phyloP scores from a whole-genome alignment of 2,888 invertebrate genomes.

The Pristionchus maxplancki region DNA sequence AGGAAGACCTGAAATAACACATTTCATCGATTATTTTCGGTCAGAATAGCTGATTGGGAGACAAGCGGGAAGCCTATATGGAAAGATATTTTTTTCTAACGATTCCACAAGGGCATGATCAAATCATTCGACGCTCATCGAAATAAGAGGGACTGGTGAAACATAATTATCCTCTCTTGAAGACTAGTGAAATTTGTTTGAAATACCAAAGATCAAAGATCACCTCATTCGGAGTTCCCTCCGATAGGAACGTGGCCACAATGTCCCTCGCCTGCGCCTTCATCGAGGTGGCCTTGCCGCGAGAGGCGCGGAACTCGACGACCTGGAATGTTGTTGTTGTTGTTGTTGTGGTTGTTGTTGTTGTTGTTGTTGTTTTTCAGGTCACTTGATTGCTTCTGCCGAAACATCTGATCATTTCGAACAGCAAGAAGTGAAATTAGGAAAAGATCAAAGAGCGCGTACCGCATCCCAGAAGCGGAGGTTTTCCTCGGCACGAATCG shows the following conservation, averaged over 20 bases:
- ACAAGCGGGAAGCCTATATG: too few species aligned
- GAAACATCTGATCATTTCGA: too few species aligned
- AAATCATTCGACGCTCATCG: neutral
- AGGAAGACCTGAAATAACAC: constrained; percentile 67
- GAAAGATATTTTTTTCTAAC: too few species aligned
- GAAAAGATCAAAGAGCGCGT: too few species aligned
- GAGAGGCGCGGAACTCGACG: constrained; percentile 37
- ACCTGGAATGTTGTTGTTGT: constrained; percentile 4
- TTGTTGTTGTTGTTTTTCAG: too few species aligned
- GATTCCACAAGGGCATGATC: neutral
- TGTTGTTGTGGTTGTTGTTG: too few species aligned
- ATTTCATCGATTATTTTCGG: neutral
- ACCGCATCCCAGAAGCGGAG: constrained; percentile 76
- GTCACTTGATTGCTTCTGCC: too few species aligned
- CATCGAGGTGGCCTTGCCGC: constrained; percentile 60
- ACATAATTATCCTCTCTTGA: too few species aligned
- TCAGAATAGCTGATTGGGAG: neutral
- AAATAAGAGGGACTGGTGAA: neutral
- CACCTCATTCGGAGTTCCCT: constrained; percentile 66
- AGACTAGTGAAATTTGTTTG: too few species aligned
- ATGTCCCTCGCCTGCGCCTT: constrained; percentile 72
- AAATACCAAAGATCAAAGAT: neutral
- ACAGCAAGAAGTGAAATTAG: too few species aligned
- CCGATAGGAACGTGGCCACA: constrained; percentile 71
- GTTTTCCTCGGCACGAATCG: constrained; percentile 77